A percentile compares a stretch with the other conserved stretches of the same genome.
Evolutionary conservation across 37 sponge, comb jelly and placozoan genomes (phyloP).

Genomic region (Bolinopsis microptera): DNA sequence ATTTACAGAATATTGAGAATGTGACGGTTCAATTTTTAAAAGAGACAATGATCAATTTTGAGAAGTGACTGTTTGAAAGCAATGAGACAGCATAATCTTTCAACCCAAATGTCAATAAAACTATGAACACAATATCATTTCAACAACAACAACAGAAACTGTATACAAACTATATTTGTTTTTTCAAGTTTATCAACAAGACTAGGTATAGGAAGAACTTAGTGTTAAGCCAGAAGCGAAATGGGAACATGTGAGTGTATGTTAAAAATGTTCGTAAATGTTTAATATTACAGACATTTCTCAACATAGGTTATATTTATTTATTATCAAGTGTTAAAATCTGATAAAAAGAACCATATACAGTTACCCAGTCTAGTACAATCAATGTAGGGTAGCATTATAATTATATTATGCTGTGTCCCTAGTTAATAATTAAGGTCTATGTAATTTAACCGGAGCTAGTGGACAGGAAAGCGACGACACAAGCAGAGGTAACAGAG

Average conservation of each 20-base stretch:
- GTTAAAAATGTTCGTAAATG: too few relatives aligned
- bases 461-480: constrained; percentile 81
- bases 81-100: not conserved
- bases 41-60: too few relatives aligned
- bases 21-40: too few relatives aligned
- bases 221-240: too few relatives aligned
- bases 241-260: too few relatives aligned
- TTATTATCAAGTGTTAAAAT: not conserved
- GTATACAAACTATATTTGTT: not conserved
- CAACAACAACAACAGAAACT: not conserved
- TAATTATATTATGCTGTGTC: not conserved
- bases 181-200: too few relatives aligned
- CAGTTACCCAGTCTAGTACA: not conserved
- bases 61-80: too few relatives aligned
- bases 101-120: not conserved
- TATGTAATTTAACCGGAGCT: constrained; percentile 64
- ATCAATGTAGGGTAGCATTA: not conserved
- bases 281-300: too few relatives aligned
- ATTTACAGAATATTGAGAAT: too few relatives aligned
- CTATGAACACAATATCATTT: not conserved
- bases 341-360: constrained; percentile 8
- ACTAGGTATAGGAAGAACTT: too few relatives aligned
- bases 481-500: constrained; percentile 71
- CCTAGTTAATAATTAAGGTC: not conserved
- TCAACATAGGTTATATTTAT: too few relatives aligned